Percentiles rank a stretch among this genome's conserved stretches.
phyloP scores from a whole-genome alignment of 2,797 vertebrate species.

The Threskiornis aethiopicus region DNA sequence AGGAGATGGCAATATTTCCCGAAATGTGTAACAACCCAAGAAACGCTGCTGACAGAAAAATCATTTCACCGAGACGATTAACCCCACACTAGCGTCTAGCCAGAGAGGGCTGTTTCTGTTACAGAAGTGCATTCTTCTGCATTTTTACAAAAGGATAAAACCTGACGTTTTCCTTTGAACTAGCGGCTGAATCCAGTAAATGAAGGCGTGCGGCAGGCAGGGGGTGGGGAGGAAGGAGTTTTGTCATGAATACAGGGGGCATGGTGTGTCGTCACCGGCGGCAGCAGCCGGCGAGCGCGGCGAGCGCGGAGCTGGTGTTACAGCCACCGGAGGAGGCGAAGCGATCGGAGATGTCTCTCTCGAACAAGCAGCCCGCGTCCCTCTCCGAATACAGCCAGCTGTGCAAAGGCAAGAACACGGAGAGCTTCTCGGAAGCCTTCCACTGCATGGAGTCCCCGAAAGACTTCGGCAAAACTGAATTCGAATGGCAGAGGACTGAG shows the following conservation, averaged over 20 bases:
- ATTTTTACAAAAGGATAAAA: neutral
- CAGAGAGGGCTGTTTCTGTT: rapidly evolving
- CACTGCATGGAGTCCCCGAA: conserved; percentile 69
- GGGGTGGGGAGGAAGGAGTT: conserved; percentile 40
- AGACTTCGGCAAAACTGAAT: conserved; percentile 74
- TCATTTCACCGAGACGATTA: rapidly evolving
- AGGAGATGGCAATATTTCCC: neutral
- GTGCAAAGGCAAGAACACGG: conserved; percentile 72
- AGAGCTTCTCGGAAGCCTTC: conserved; percentile 52
- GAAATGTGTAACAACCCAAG: rapidly evolving
- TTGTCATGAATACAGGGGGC: conserved; percentile 57
- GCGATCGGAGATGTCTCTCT: conserved; percentile 84
- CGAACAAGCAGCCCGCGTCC: conserved; percentile 82
- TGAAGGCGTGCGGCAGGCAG: neutral
- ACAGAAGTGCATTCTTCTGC: neutral
- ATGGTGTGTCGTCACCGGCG: conserved; percentile 76
- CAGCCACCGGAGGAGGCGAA: conserved; percentile 55
- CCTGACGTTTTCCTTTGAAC: neutral
- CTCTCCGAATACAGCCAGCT: conserved; percentile 85
- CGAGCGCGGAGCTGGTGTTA: conserved; percentile 51
- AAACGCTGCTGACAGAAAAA: rapidly evolving
- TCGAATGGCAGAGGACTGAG: conserved; percentile 89
- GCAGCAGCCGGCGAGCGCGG: conserved; percentile 51
- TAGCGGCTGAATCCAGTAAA: neutral
- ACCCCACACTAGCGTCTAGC: rapidly evolving